Evolutionary conservation across 2,888 invertebrate genomes (phyloP), one percentile per base, ranked within the genome.

Genomic region (Sericinus montela): DNA sequence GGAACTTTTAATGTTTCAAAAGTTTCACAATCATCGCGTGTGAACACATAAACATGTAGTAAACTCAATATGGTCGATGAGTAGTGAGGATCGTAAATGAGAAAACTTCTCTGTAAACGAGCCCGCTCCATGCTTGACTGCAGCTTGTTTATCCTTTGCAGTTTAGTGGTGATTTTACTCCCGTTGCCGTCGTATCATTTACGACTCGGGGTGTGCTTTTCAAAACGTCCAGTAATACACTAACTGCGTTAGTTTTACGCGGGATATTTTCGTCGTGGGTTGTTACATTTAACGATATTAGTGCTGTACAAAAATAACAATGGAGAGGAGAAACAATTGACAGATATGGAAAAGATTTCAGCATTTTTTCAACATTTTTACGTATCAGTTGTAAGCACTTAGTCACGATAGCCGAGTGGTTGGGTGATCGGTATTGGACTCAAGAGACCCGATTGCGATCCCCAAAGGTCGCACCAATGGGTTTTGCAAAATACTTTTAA

Each of bases 201-300:
- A 48, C 48, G 48, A 39, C 38, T 39, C 16, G 25, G 42, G 48
- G 48, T 44, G 48, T 48, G 48, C 43, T 39, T 48, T 16, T 37
- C 10, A 30, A 30, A 14, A 14, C 37, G 19, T 14, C 16, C n/a
- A 13, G 11, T 36, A 37, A 42, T 44, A 15, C 43, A 34, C 32
- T 13, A 25, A 42, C 34, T n/a, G 30, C 28, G 19, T 39, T 30
- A 19, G 43, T 34, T 28, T 44, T 44, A 48, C 43, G 44, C 34
- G 34, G 28, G 19, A 32, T 44, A 44, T 44, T 42, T 37, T 37
- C 25, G 42, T 42, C 42, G 10, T 9, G 11, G 15, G 8, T n/a
- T 19, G 36, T 10, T 15, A 6, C n/a, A 23, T 13, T 28, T 29
- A 30, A 14, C 13, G 30, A 11, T 29, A 10, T 43, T 45, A 19